Base-by-base conservation (phyloP, 2,888 invertebrate genomes). In the Eupeodes luniger region DNA sequence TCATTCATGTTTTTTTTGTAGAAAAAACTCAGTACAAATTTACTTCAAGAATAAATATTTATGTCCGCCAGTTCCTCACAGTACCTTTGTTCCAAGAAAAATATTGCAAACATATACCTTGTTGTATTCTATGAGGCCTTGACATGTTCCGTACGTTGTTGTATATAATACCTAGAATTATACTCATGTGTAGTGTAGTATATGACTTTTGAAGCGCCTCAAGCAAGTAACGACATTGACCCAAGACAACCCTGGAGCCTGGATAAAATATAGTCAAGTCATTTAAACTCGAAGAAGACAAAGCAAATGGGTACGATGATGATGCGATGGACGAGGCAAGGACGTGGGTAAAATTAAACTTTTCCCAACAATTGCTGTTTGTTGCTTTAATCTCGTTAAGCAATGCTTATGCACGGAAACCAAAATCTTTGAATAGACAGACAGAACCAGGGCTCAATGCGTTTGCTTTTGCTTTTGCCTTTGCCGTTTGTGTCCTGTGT, bases 361-460 rank as follows among this genome's bases (percentile, higher is more conserved):
- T 82, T 75, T 44, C 62, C 70, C 75, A 82, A 79, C 82, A 47
- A 82, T 64, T 79, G 75, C 57, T 69, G 74, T 86, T 70, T 82
- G 86, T 79, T 78, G 78, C 74, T 64, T 81, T 74, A 87, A 83
- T 83, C 64, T 72, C 64, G 70, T 76, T 87, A 75, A 83, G 79
- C 72, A 66, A 66, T 87, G 86, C 86, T 83, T 82, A 83, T 87
- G 79, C 83, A 87, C 83, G 86, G 72, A 83, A 64, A 67, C 81
- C 69, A 64, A 86, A 76, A 76, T 80, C 79, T 82, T 87, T 44
- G 44, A 66, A 70, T 55, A 75, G 70, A 76, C 80, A 76, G 16
- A 27, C 27, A 55, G n/a, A 59, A 51, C 7, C 27, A 34, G 57
- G 57, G 44, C 44, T 19, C 19, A 51, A 7, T 70, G 49, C 76